Evolutionary conservation across 2,113 vertebrate species (phyloP), one percentile per base, ranked within the genome.

Genomic region (Ptychochromis oligacanthus): DNA sequence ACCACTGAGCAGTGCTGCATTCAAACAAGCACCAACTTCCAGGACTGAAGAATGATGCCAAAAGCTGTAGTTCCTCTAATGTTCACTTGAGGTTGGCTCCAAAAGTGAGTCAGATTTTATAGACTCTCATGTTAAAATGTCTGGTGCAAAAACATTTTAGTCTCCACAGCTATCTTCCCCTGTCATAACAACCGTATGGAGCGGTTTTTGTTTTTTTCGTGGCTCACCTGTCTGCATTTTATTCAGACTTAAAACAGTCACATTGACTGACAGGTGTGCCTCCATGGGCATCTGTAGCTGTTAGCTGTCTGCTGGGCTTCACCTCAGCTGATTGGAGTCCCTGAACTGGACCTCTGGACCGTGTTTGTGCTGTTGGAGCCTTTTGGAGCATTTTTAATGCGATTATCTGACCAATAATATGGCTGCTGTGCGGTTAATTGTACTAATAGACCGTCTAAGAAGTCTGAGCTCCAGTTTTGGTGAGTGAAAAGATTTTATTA

Each of bases 1-100:
- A 22, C 40, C 22, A 18, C 10, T 10, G 15, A 28, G 15, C 43
- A 70, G 65, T 17, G 22, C 40, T 26, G 43, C 14, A 67, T 40
- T 46, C 40, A 46, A 24, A 20, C 9, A 4, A 49, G 64, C 38
- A 26, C 38, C 38, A 17, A 40, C 18, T 36, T 36, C 6, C 5
- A 3, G 3, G 22, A n/a, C 9, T 0, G 40, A 7, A 38, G 34
- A 22, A n/a, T 62, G 5, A 62, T 1, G 2, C 40, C 36, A 36
- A 36, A 8, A 36, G 5, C 36, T 70, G 64, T 40, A 18, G 40
- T 70, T 70, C 40, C 14, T 28, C 40, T 24, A 49, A 15, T 67
- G 64, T 22, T 9, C 64, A 49, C 40, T 4, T 28, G 64, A 67
- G 64, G 40, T 67, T 9, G 0, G 38, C 40, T 43, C 12, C 4